Base-by-base conservation (phyloP, 2,113 vertebrate species). In the Mus musculus region DNA sequence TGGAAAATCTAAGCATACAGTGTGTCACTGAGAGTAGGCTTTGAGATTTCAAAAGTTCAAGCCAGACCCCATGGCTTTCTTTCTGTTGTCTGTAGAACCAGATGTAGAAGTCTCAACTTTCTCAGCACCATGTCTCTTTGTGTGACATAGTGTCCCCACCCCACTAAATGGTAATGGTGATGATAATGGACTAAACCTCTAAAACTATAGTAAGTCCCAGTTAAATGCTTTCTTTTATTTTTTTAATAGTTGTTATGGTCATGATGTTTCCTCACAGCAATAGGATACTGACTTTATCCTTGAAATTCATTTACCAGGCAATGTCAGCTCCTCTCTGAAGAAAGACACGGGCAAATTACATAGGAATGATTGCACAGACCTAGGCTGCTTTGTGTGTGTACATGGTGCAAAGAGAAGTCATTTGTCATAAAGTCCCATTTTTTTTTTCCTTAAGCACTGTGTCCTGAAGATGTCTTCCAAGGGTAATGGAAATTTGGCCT, bases 401-500 rank as follows among this genome's bases (percentile, higher is more conserved):
- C 3, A 0, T 39, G 65, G 52, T 96, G 9, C 16, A 7, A 8
- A 12, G 59, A 12, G 63, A 96, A 93, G 49, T 26, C 77, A 52
- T 93, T 95, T 95, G 88, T 97, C 90, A 39, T 65, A 78, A 97
- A 93, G 72, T 90, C 65, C n/a, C 36, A 30, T 67, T 65, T 96
- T 97, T 96, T 97, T 80, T 95, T 95, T 93, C 72, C 49, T 80
- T 72, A 75, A 77, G 90, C 52, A 80, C 0, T 76, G 63, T 98
- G 96, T 98, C 98, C 98, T 98, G 96, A 94, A 97, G 96, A 87
- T 97, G 94, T 96, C 94, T 98, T 97, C 81, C 56, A 97, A 93
- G 96, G 91, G 87, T 97, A 98, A 92, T 93, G 72, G 97, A 96
- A 96, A 93, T 93, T 97, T 77, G 97, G 82, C 93, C 88, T 91